Evolutionary conservation across 2,113 vertebrate genomes (phyloP).

Genomic region (Sinocyclocheilus rhinocerous): DNA sequence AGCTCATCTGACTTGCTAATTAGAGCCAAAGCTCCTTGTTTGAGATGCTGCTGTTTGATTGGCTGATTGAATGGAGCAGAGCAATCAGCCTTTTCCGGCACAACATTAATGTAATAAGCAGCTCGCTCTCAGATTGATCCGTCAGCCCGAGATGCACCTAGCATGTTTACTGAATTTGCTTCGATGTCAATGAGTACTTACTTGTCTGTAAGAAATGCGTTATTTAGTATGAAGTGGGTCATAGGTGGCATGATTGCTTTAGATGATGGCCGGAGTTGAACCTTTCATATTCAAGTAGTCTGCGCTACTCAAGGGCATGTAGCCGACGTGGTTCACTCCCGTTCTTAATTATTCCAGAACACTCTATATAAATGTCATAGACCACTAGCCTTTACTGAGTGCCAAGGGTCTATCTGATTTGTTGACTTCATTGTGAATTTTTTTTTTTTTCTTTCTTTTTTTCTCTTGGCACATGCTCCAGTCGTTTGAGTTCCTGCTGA

Average conservation of each 20-base stretch:
- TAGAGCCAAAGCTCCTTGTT: background rate
- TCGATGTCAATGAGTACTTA: slow-evolving; percentile 10
- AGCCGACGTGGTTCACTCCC: background rate
- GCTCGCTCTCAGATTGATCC: background rate
- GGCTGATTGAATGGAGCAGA: background rate
- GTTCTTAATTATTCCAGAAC: background rate
- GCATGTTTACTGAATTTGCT: background rate
- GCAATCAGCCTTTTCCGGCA: background rate
- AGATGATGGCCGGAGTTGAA: background rate
- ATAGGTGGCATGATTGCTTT: slow-evolving; percentile 27
- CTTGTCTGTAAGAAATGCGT: background rate
- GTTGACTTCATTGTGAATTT: background rate
- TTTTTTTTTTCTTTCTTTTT: background rate
- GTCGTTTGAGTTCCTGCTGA: background rate
- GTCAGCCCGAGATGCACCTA: background rate
- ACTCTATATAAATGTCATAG: background rate
- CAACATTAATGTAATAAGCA: background rate
- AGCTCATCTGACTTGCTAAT: slow-evolving; percentile 22
- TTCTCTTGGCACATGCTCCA: background rate
- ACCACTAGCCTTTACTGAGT: background rate
- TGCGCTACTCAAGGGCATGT: background rate
- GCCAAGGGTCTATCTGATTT: background rate
- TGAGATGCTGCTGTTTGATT: background rate
- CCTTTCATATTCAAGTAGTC: slow-evolving; percentile 1
- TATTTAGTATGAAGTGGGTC: slow-evolving; percentile 8